phyloP scores from a whole-genome alignment of 2,113 vertebrate species.

The Lepisosteus oculatus region DNA sequence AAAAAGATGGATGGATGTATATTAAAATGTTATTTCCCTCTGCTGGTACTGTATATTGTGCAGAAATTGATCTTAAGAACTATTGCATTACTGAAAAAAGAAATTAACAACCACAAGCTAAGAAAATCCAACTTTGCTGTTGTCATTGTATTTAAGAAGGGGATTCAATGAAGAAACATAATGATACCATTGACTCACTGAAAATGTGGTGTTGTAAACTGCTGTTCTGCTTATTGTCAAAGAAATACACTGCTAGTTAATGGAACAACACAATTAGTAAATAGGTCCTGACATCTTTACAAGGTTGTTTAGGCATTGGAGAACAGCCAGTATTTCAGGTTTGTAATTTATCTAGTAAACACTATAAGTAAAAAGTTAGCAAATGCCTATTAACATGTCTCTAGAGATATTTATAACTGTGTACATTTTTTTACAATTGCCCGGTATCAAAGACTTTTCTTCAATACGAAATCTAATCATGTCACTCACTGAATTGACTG shows the following conservation, averaged over 20 bases:
- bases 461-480: not conserved
- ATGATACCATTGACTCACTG: not conserved
- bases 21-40: not conserved
- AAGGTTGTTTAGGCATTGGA: not conserved
- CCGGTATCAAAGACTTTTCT: not conserved
- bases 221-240: not conserved
- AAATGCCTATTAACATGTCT: conserved; percentile 1
- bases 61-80: not conserved
- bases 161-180: conserved; percentile 13
- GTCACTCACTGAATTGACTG: too few species aligned
- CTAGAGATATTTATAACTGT: not conserved
- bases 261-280: conserved; percentile 10
- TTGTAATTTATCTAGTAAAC: not conserved
- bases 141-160: conserved; percentile 13
- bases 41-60: not conserved
- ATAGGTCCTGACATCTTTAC: conserved; percentile 7
- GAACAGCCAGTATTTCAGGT: conserved; percentile 1
- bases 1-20: too few species aligned
- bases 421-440: too few species aligned
- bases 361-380: not conserved
- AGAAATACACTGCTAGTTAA: conserved; percentile 6
- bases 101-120: not conserved
- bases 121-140: conserved; percentile 21
- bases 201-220: conserved; percentile 1
- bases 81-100: not conserved